Evolutionary conservation across 2,797 vertebrate genomes (phyloP).

Genomic region (Tachyglossus aculeatus): DNA sequence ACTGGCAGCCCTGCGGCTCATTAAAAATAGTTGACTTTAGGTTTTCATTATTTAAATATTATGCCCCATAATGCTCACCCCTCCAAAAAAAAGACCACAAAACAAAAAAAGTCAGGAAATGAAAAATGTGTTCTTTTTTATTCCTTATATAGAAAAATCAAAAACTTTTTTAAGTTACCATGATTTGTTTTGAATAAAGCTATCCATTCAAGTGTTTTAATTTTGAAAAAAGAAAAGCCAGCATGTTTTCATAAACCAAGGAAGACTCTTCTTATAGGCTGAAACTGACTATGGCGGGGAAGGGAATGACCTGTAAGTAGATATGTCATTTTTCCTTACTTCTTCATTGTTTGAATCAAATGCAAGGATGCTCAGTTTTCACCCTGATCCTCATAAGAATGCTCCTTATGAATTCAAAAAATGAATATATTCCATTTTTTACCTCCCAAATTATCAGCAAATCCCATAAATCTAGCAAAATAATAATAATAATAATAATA

Average conservation of each 20-base stretch:
- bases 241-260: neutral
- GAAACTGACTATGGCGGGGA: neutral
- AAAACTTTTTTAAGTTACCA: neutral
- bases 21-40: neutral
- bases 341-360: too few relatives aligned
- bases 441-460: too few relatives aligned
- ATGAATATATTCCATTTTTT: too few relatives aligned
- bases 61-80: slow-evolving; percentile 10
- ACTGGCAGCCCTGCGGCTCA: slow-evolving; percentile 12
- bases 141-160: neutral
- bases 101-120: neutral
- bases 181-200: neutral
- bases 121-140: neutral
- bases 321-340: too few relatives aligned
- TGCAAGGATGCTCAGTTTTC: too few relatives aligned
- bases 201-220: neutral
- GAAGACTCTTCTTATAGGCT: neutral
- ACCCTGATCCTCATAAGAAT: too few relatives aligned
- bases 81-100: too few relatives aligned
- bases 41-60: neutral
- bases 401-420: too few relatives aligned
- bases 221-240: slow-evolving; percentile 6
- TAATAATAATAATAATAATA: too few relatives aligned
- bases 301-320: neutral
- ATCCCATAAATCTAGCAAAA: too few relatives aligned